phyloP scores from a whole-genome alignment of 1,140 invertebrate genomes.

The Drosophila melanogaster region Release_6_plus_ISO1_MT NT_033777.3:28784001-28784500 shows the following conservation, averaged over 20 bases:
- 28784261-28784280: constrained; percentile 22
- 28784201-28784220: constrained; percentile 72
- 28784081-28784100: constrained; percentile 73
- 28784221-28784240: constrained; percentile 81
- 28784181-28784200: constrained; percentile 75
- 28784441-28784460: constrained; percentile 39
- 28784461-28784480: constrained; percentile 17
- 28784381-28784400: constrained; percentile 38
- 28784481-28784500: constrained; percentile 21
- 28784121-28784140: constrained; percentile 41
- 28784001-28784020: no score
- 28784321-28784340: constrained; percentile 62
- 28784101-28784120: constrained; percentile 74
- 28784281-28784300: constrained; percentile 48
- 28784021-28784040: no score
- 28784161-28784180: constrained; percentile 70
- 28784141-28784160: constrained; percentile 57
- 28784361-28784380: constrained; percentile 33
- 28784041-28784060: neutral
- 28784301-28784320: constrained; percentile 72
- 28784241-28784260: constrained; percentile 81
- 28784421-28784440: constrained; percentile 48
- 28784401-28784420: constrained; percentile 80
- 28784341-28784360: constrained; percentile 48
- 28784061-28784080: constrained; percentile 6